phyloP scores from a whole-genome alignment of 2,113 vertebrate species.

The Athene noctua region DNA sequence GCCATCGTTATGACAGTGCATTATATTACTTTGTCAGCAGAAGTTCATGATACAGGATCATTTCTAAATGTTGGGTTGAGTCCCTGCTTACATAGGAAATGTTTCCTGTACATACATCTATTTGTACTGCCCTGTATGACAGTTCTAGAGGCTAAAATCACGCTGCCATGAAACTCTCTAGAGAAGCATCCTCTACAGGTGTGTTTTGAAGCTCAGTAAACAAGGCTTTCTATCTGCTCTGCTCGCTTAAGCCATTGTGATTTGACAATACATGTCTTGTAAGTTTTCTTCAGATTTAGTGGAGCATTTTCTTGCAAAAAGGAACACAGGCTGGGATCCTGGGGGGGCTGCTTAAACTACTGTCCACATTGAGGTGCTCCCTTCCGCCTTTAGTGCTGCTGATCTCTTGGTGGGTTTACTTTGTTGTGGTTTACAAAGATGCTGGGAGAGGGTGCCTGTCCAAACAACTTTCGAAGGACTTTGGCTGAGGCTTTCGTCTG shows the following conservation, averaged over 20 bases:
- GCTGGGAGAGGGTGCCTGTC: neutral
- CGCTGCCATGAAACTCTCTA: neutral
- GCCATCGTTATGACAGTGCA: rapidly evolving
- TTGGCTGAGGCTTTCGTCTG: neutral
- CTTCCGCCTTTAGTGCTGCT: neutral
- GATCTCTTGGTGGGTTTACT: neutral
- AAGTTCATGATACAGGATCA: neutral
- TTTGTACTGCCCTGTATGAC: neutral
- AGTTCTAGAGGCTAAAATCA: neutral
- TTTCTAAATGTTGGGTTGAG: neutral
- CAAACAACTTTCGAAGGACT: neutral
- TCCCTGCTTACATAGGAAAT: neutral
- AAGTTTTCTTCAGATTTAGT: neutral
- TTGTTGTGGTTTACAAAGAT: neutral
- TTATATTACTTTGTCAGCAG: neutral
- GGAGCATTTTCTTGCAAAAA: neutral
- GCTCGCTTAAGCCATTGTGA: neutral
- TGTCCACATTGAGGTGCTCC: neutral
- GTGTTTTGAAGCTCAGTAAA: neutral
- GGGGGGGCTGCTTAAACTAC: neutral
- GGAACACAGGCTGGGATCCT: neutral
- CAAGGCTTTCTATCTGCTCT: neutral
- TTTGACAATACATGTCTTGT: neutral
- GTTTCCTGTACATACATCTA: rapidly evolving
- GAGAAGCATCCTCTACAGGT: neutral